These are phyloP conservation scores for Alviniconcha strummeri DNA, from an alignment of 2,888 invertebrate genomes.

Conservation along the genomic window DNA sequence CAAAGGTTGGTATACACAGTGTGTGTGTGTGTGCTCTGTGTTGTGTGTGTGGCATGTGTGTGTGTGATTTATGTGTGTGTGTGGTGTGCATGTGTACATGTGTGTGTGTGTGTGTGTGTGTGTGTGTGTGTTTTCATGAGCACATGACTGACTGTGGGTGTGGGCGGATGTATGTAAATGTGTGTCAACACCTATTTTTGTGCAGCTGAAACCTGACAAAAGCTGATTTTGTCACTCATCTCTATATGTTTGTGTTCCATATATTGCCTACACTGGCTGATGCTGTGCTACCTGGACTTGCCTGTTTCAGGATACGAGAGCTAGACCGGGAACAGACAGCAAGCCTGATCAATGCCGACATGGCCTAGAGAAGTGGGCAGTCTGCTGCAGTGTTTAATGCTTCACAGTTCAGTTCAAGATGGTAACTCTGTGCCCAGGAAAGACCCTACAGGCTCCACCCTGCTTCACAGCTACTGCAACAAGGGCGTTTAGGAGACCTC, in stretches of 20 bases:
- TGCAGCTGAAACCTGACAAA: no score
- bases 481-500: no score
- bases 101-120: not conserved
- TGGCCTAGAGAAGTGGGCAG: not conserved
- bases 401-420: not conserved
- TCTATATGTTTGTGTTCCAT: no score
- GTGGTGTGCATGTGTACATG: not conserved
- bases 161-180: not conserved
- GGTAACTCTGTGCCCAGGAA: no score
- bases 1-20: slow-evolving; percentile 49
- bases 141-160: not conserved
- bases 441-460: no score
- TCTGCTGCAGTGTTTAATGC: not conserved
- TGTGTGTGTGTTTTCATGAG: not conserved
- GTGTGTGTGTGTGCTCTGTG: not conserved
- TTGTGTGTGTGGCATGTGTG: not conserved
- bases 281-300: no score
- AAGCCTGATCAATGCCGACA: slow-evolving; percentile 76
- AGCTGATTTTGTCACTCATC: no score
- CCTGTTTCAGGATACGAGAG: slow-evolving; percentile 74
- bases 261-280: no score
- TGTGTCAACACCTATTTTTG: not conserved
- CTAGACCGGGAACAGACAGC: slow-evolving; percentile 82
- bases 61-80: not conserved
- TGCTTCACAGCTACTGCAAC: not conserved